A percentile compares a stretch with the other conserved stretches of the same genome.
phyloP scores from a whole-genome alignment of 2,888 invertebrate genomes.

The Parnassius smintheus region DNA sequence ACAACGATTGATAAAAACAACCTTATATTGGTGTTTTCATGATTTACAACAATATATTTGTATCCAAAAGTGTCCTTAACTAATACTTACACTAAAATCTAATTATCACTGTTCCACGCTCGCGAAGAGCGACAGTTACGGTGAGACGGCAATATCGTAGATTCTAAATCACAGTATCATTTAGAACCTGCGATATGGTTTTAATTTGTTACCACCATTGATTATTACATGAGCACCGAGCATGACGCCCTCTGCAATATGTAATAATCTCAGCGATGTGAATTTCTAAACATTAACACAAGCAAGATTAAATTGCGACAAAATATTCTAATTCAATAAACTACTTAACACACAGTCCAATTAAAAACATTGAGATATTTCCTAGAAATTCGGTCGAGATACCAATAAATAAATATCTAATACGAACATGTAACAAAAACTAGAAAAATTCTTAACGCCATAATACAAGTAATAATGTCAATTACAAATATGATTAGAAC shows the following conservation, averaged over 20 bases:
- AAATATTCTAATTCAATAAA: not conserved
- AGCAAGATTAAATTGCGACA: not conserved
- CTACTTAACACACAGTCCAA: not conserved
- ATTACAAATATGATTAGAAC: no score
- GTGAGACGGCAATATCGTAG: no score
- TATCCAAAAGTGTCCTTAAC: constrained; percentile 63
- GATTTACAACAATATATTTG: constrained; percentile 67
- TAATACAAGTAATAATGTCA: no score
- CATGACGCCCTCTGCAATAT: not conserved
- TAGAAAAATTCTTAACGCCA: no score
- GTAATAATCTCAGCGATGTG: not conserved
- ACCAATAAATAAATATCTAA: not conserved
- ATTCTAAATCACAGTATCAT: no score
- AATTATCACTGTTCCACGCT: constrained; percentile 48
- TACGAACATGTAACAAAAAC: not conserved
- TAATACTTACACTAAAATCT: constrained; percentile 53
- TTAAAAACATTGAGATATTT: not conserved
- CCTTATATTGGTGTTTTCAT: constrained; percentile 62
- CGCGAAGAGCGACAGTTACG: not conserved
- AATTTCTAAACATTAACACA: not conserved
- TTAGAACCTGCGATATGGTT: no score
- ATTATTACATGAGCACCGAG: not conserved
- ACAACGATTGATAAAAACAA: constrained; percentile 49
- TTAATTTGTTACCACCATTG: no score
- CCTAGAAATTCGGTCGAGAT: not conserved